Evolutionary conservation across 2,888 invertebrate species (phyloP).

Genomic region (Urechis unicinctus): DNA sequence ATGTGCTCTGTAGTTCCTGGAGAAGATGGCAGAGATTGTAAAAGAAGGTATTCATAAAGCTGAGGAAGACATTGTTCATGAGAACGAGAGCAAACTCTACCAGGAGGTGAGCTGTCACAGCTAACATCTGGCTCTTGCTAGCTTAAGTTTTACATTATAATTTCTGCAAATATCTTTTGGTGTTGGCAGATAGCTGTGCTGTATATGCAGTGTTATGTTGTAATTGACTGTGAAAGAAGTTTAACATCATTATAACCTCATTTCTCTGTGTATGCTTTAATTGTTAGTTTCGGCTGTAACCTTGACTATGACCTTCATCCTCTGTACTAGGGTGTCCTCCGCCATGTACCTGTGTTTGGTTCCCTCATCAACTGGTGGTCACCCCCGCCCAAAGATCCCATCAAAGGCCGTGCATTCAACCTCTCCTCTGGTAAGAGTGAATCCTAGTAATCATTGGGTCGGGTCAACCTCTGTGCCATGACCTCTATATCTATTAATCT

Average conservation of each 20-base stretch:
- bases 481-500: too few relatives aligned
- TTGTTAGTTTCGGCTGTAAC: too few relatives aligned
- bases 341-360: slow-evolving; percentile 90
- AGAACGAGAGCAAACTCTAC: slow-evolving; percentile 83
- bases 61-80: slow-evolving; percentile 81
- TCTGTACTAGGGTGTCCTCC: slow-evolving; percentile 64
- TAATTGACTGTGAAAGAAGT: too few relatives aligned
- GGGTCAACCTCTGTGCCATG: too few relatives aligned
- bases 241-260: too few relatives aligned
- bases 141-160: neutral
- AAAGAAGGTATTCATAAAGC: slow-evolving; percentile 87
- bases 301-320: too few relatives aligned
- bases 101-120: slow-evolving; percentile 59
- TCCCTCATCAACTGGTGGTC: slow-evolving; percentile 95
- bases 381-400: slow-evolving; percentile 70
- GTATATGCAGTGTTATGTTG: too few relatives aligned
- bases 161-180: neutral
- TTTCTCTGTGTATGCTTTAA: too few relatives aligned
- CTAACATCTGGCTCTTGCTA: neutral
- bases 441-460: too few relatives aligned
- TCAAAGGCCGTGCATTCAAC: slow-evolving; percentile 75
- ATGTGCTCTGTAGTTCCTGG: slow-evolving; percentile 62
- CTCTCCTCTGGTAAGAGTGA: slow-evolving; percentile 57
- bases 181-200: too few relatives aligned
- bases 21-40: slow-evolving; percentile 91